A percentile compares a stretch with the other conserved stretches of the same genome.
phyloP scores from a whole-genome alignment of 2,113 vertebrate genomes.

The Psilopsiagon aymara region DNA sequence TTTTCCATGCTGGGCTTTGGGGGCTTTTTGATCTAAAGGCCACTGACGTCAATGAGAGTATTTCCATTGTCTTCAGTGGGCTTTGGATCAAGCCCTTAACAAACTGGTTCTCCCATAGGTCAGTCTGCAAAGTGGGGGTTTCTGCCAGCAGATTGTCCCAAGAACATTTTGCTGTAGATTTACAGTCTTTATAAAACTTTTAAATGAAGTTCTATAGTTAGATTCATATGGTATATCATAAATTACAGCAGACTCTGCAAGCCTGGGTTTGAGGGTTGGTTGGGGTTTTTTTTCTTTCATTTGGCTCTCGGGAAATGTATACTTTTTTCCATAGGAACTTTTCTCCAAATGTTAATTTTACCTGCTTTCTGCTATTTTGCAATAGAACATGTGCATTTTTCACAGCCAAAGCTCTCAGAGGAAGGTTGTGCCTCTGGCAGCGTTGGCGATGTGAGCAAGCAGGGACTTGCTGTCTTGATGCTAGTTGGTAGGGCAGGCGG shows the following conservation, averaged over 20 bases:
- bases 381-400: background rate
- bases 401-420: slow-evolving; percentile 15
- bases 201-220: slow-evolving; percentile 70
- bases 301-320: background rate
- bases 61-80: slow-evolving; percentile 54
- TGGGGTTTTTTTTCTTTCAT: background rate
- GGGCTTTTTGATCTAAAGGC: slow-evolving; percentile 63
- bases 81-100: slow-evolving; percentile 43
- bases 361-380: slow-evolving; percentile 27
- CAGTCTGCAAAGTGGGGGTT: slow-evolving; percentile 10
- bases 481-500: slow-evolving; percentile 1
- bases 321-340: slow-evolving; percentile 31
- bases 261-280: background rate
- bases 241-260: slow-evolving; percentile 51
- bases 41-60: slow-evolving; percentile 49
- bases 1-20: slow-evolving; percentile 49
- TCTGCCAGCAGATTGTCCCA: slow-evolving; percentile 63
- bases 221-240: slow-evolving; percentile 64
- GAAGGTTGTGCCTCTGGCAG: background rate
- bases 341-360: slow-evolving; percentile 54
- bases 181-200: slow-evolving; percentile 65
- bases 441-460: background rate
- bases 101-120: slow-evolving; percentile 51
- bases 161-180: slow-evolving; percentile 49
- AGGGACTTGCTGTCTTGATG: slow-evolving; percentile 27